phyloP scores from a whole-genome alignment of 2,888 invertebrate species.

The Rotaria macrura region DNA sequence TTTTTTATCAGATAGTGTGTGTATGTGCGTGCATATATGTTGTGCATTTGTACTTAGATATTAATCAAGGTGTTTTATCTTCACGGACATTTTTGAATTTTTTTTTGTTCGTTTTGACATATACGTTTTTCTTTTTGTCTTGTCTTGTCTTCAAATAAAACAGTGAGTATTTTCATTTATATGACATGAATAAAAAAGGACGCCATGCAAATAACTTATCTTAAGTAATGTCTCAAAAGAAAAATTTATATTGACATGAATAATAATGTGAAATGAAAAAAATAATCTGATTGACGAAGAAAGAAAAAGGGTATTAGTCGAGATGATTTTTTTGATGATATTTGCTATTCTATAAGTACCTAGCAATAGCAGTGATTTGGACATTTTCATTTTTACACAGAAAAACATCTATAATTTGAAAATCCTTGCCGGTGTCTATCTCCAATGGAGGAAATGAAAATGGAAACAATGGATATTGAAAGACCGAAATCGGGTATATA shows the following conservation, averaged over 20 bases:
- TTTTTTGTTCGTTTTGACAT: not conserved
- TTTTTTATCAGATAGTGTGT: not conserved
- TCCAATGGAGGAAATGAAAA: not conserved
- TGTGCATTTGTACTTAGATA: not conserved
- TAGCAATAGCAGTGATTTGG: not conserved
- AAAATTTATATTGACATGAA: too few relatives aligned
- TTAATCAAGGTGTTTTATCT: not conserved
- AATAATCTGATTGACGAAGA: not conserved
- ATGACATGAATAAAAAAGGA: not conserved
- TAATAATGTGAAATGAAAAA: not conserved
- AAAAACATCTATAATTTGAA: too few relatives aligned
- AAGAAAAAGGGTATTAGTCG: not conserved
- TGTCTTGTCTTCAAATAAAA: not conserved
- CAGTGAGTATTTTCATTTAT: not conserved
- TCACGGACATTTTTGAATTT: not conserved
- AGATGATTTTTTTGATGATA: not conserved
- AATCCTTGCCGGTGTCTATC: not conserved
- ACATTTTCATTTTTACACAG: not conserved
- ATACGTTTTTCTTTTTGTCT: not conserved
- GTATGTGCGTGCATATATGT: not conserved
- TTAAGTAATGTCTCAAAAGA: too few relatives aligned
- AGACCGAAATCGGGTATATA: not conserved
- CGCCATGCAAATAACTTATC: not conserved
- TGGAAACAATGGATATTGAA: not conserved
- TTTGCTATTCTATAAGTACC: not conserved